Base-by-base conservation (phyloP, 2,113 vertebrate genomes). In the Colaptes auratus region DNA sequence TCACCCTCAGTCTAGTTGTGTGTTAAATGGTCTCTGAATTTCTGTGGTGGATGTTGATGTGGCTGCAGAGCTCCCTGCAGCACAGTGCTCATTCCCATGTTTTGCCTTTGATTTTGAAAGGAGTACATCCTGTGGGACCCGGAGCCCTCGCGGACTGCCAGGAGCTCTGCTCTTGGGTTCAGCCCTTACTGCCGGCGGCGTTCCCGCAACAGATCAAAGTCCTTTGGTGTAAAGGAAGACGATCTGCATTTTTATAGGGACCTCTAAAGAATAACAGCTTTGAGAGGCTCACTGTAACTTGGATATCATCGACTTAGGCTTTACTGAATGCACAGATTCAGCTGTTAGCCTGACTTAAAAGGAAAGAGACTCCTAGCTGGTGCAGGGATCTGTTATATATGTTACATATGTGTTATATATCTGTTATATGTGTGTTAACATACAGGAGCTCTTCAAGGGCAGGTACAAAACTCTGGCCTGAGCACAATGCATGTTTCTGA, bases 11-110 rank as follows among this genome's bases (percentile, higher is more conserved):
- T 7, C 76, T 5, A 28, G 66, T 17, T 67, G 48, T 15, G 46
- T 31, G 35, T 64, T 84, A 2, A 6, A 16, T 66, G 35, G 30
- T 79, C 33, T 88, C 35, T 3, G 44, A 36, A 28, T 33, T 67
- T 50, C 31, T 0, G 0, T 50, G 56, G 60, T 6, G 8, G 72
- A 61, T 52, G 52, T 27, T 77, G 17, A 44, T 50, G 48, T 28
- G 67, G 33, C 77, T 33, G 14, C 60, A 9, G 71, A 67, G 70
- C 55, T 42, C n/a, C 35, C 31, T 81, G 82, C 50, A 55, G 69
- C 63, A 24, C 3, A 0, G 9, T 4, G 11, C 52, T 91, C 7
- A 1, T 9, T 42, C 53, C 58, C 0, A 0, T 60, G 3, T 2
- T 3, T 21, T 71, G 59, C 46, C 69, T 84, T 74, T 81, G 61